Base-by-base conservation (phyloP, 1,140 invertebrate genomes). In the Archegozetes longisetosus region DNA sequence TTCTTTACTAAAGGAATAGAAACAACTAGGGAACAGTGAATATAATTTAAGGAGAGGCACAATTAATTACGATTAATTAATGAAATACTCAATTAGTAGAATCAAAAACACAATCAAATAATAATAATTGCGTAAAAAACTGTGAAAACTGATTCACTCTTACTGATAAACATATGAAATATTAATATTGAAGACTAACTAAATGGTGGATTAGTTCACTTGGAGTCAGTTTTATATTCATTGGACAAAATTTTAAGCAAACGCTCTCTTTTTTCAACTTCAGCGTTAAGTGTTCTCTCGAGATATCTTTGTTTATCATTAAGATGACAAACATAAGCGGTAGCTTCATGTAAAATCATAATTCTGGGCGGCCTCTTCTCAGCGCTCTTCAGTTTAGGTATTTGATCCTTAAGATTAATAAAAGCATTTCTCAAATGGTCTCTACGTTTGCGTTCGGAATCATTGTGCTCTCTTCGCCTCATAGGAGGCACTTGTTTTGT, bases 351-450 rank as follows among this genome's bases (percentile, higher is more conserved):
- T 48, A 64, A 51, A 40, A 64, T 64, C 24, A 46, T 53, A 28
- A 64, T 64, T 46, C 63, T 14, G 3, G 63, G 52, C 17, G 63
- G 55, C 52, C 63, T 64, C 25, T 64, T 64, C 22, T 53, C 28
- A 3, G 55, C 22, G 22, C 32, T 25, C 29, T 63, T 62, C 14
- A 64, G 48, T 40, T 61, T 62, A 13, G 63, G 63, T 17, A 63
- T 55, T 48, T 64, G 61, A 47, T 64, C 61, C 49, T 53, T 24
- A 17, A 64, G 29, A 60, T 40, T 51, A 24, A 59, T 49, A 29
- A 64, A 64, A n/a, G 63, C 63, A 48, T 62, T 62, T n/a, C 61
- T 52, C 14, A 64, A 32, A 48, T 62, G 61, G 56, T 64, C 63
- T 27, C 63, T 28, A 22, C 63, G 61, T 53, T 62, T 64, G 4